Base-by-base conservation (phyloP, 2,888 invertebrate species). In the Fabriciana adippe region DNA sequence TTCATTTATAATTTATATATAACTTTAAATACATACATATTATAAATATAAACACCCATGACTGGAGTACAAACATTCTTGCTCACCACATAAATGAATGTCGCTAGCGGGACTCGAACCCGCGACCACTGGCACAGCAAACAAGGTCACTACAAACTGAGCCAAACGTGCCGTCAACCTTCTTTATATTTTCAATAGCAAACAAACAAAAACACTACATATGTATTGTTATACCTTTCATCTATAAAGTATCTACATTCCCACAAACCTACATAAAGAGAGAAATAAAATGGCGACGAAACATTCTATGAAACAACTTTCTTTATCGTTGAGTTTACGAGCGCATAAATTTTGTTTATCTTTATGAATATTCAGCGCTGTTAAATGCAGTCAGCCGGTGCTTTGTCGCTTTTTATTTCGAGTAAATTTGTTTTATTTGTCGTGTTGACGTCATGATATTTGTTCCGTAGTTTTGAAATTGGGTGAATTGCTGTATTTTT, bases 321-420 rank as follows among this genome's bases (percentile, higher is more conserved):
- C 84, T 86, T 84, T 86, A 85, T 86, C 84, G 70, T 71, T 55
- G 77, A 75, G 79, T 88, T 88, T 88, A 88, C 82, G 88, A 84
- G 82, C 78, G 75, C 81, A 87, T 89, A 88, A 89, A 88, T 89
- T 87, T 77, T 78, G 79, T 87, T 88, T 87, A 88, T 88, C 87
- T 88, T 87, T 86, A 87, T 89, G 88, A 88, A 89, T 89, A 89
- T 89, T 89, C 85, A 87, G 78, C 75, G 76, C 77, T 73, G 72
- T 71, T 72, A 70, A 72, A 69, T 73, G 72, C 75, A 72, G 71
- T 64, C 68, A 64, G 68, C 31, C 68, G 72, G 62, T 68, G 68
- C 69, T 70, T 71, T 66, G 71, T 66, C 56, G 63, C 68, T 64
- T 66, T 70, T 70, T 72, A 69, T 67, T 70, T 67, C 63, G 54